Percentiles rank a stretch among this genome's conserved stretches.
These are phyloP conservation scores for Lasioglossum villosulum DNA, from an alignment of 2,888 invertebrate genomes.

Conservation along the genomic window DNA sequence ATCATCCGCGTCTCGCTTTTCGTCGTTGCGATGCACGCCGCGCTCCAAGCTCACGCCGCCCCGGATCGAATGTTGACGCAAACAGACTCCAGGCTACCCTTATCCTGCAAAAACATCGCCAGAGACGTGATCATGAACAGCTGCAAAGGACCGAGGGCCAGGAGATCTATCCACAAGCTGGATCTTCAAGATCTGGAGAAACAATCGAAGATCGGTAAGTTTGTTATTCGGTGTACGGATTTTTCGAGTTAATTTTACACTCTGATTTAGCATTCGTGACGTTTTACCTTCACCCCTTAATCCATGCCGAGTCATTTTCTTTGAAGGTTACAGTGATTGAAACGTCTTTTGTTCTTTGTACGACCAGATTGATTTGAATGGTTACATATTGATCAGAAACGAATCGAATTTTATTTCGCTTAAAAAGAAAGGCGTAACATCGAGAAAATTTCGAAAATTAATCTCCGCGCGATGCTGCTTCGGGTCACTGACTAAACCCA, in stretches of 20 bases:
- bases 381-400: too few relatives aligned
- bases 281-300: too few relatives aligned
- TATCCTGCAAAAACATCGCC: constrained; percentile 39
- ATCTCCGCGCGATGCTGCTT: not conserved
- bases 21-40: not conserved
- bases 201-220: not conserved
- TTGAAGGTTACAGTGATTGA: too few relatives aligned
- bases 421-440: too few relatives aligned
- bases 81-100: not conserved
- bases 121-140: constrained; percentile 48
- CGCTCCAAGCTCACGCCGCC: not conserved
- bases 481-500: not conserved
- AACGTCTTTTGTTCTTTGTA: too few relatives aligned
- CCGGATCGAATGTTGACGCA: not conserved
- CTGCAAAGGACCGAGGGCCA: constrained; percentile 45
- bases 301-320: too few relatives aligned
- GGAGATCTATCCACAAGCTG: not conserved
- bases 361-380: too few relatives aligned
- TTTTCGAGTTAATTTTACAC: too few relatives aligned
- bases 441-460: not conserved
- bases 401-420: too few relatives aligned
- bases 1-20: constrained; percentile 23
- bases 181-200: not conserved
- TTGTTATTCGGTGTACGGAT: not conserved
- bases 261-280: too few relatives aligned